These are phyloP conservation scores for Cosmorhoe ocellata DNA, from an alignment of 2,888 invertebrate genomes.

Conservation along the genomic window DNA sequence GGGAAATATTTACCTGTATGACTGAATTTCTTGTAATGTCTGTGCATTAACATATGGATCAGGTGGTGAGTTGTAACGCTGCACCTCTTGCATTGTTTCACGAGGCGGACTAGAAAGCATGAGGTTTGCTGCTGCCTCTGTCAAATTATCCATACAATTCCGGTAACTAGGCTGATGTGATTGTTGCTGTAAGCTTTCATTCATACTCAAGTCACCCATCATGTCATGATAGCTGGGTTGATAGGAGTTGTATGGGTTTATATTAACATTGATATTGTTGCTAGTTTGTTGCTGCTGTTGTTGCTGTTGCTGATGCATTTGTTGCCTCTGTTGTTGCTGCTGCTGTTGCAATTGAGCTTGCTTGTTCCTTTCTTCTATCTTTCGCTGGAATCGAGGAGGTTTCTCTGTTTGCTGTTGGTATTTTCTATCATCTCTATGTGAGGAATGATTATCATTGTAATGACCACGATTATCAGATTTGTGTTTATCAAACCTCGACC, in stretches of 20 bases:
- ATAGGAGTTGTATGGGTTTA: constrained; percentile 51
- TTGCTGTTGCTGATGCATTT: constrained; percentile 47
- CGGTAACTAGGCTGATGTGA: constrained; percentile 40
- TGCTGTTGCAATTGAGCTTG: constrained; percentile 61
- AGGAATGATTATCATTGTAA: constrained; percentile 58
- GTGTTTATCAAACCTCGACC: constrained; percentile 61
- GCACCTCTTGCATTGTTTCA: constrained; percentile 16
- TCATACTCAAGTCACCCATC: constrained; percentile 54
- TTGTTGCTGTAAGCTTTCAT: constrained; percentile 52
- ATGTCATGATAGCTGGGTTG: constrained; percentile 58
- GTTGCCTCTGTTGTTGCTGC: constrained; percentile 47
- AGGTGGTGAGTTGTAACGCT: constrained; percentile 22
- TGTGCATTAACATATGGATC: constrained; percentile 26
- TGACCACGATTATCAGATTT: constrained; percentile 59
- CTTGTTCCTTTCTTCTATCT: constrained; percentile 74
- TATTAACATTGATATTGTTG: constrained; percentile 38
- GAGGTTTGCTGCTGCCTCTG: constrained; percentile 33
- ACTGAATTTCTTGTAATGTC: constrained; percentile 18
- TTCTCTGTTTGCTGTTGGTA: constrained; percentile 77
- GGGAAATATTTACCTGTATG: constrained; percentile 19
- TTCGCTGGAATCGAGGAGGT: constrained; percentile 84
- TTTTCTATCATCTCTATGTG: constrained; percentile 66
- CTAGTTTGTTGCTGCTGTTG: constrained; percentile 35
- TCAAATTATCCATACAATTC: constrained; percentile 28
- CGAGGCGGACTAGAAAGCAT: constrained; percentile 25